Evolutionary conservation across 2,113 vertebrate genomes (phyloP).

Genomic region (Acrocephalus arundinaceus): DNA sequence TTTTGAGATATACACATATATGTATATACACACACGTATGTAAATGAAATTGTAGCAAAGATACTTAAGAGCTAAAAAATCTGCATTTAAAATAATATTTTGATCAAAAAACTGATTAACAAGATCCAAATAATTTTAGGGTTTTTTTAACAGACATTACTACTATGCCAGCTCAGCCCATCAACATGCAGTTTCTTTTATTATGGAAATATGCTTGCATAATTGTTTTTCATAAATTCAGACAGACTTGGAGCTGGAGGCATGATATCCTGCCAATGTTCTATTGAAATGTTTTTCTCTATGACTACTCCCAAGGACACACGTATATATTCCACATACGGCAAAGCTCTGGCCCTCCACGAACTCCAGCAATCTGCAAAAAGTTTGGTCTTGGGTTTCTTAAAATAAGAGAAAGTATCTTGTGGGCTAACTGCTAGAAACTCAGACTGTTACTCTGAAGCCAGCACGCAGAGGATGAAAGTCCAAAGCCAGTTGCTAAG

Average conservation of each 20-base stretch:
- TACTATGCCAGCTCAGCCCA: constrained; percentile 14
- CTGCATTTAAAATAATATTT: not conserved
- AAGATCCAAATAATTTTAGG: not conserved
- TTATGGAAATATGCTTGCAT: constrained; percentile 67
- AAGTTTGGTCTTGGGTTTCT: not conserved
- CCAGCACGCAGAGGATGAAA: not conserved
- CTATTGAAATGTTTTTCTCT: constrained; percentile 68
- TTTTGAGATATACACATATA: not conserved
- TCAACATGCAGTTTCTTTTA: constrained; percentile 39
- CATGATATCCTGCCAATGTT: constrained; percentile 67
- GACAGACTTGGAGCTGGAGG: constrained; percentile 64
- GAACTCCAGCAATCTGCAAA: constrained; percentile 31
- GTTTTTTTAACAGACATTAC: not conserved
- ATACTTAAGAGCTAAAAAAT: not conserved
- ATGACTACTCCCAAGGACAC: constrained; percentile 63
- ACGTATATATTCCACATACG: constrained; percentile 49
- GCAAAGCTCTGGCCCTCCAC: constrained; percentile 32
- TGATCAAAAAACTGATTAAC: not conserved
- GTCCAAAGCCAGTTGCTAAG: not conserved
- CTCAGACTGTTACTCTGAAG: not conserved
- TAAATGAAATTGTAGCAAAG: not conserved
- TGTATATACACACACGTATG: rapidly evolving
- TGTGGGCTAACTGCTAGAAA: not conserved
- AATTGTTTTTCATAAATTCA: constrained; percentile 72
- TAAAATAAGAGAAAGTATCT: not conserved